Percentiles rank a stretch among this genome's conserved stretches.
These are phyloP conservation scores for Acanthosepion pharaonis DNA, from an alignment of 2,888 invertebrate genomes.

Conservation along the genomic window DNA sequence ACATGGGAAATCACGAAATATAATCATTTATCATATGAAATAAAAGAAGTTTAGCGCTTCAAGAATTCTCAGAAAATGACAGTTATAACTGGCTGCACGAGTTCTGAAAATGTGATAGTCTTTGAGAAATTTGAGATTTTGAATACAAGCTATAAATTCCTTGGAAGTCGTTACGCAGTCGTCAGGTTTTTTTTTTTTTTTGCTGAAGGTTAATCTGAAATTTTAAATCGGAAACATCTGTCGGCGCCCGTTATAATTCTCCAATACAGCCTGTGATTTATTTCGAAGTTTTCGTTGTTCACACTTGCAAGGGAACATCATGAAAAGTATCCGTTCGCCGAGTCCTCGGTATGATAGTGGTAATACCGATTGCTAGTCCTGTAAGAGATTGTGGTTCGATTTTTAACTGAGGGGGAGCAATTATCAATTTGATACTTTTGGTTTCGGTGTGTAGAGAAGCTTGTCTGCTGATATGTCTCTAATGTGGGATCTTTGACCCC, in stretches of 20 bases:
- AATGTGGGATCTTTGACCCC: too few species aligned
- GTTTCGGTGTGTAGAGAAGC: too few species aligned
- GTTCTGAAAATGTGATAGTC: background rate
- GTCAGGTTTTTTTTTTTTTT: background rate
- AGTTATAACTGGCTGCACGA: background rate
- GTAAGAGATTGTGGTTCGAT: background rate
- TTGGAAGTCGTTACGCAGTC: background rate
- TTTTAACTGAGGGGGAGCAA: background rate
- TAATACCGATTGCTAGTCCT: too few species aligned
- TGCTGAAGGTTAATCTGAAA: background rate
- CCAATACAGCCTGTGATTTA: background rate
- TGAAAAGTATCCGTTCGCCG: background rate
- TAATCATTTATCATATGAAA: too few species aligned
- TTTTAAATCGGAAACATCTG: background rate
- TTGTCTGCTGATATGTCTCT: too few species aligned
- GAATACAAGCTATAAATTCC: background rate
- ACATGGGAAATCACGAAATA: too few species aligned
- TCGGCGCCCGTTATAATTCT: background rate
- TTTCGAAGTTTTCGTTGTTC: background rate
- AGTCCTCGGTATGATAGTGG: background rate
- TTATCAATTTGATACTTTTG: background rate
- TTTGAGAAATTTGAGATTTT: background rate
- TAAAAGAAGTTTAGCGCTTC: background rate
- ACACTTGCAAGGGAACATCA: background rate
- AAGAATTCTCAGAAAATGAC: background rate